Base-by-base conservation (phyloP, 2,888 invertebrate genomes). In the Tetheella fluctuosa region DNA sequence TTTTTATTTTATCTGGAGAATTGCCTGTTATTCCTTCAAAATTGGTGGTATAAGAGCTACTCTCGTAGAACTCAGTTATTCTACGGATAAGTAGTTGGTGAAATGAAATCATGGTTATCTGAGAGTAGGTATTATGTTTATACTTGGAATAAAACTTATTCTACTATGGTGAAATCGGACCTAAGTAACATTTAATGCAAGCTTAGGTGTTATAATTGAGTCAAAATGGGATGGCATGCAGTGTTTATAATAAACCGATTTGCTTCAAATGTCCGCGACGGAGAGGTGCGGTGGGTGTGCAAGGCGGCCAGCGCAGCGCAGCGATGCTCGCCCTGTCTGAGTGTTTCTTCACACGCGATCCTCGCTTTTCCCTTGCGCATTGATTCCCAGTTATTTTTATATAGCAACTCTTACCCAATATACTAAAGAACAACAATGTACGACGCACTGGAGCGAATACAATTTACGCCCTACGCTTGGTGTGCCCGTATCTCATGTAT, bases 301-400 rank as follows among this genome's bases (percentile, higher is more conserved):
- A 39, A 39, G 64, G 67, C 67, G 65, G 62, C 39, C 39, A 39
- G 39, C 57, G 60, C 39, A n/a, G 39, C 57, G 61, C 25, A 28
- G 34, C 30, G 54, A 7, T 37, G 55, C 37, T 53, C 39, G 28
- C 30, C 58, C 54, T 58, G 60, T 55, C 37, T 55, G 55, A 55
- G 34, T 59, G 56, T 39, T 52, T 5, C 62, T 57, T 60, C 59
- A 48, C 77, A 80, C 79, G 79, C 77, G 71, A 80, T 68, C 65
- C 59, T 62, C 64, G 63, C 64, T 71, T 69, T 77, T 69, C 68
- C 67, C 69, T 67, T 30, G 61, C 59, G 61, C 60, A 70, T 67
- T 69, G 68, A 67, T 65, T 72, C 60, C 58, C 61, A 73, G 71
- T 64, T 76, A 77, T 80, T 77, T 78, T 73, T 74, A 74, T 75